These are phyloP conservation scores for Cryptus viduatorius DNA, from an alignment of 2,888 invertebrate genomes.

Conservation along the genomic window DNA sequence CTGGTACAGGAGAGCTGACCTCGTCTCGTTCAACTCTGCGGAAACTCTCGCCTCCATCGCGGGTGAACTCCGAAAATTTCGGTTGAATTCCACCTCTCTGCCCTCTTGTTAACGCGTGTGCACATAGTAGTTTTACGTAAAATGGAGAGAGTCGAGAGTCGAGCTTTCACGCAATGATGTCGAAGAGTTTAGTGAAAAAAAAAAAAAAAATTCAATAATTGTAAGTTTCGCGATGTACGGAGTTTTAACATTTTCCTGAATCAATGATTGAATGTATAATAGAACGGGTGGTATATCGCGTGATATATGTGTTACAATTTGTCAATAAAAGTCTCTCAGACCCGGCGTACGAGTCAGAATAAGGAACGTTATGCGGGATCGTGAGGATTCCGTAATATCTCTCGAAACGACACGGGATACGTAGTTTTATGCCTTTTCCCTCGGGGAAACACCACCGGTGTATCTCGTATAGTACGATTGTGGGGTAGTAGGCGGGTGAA, in stretches of 20 bases:
- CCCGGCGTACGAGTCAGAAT: slow-evolving; percentile 47
- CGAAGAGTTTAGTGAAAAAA: background rate
- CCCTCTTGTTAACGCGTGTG: background rate
- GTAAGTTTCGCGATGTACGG: background rate
- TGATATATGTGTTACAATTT: slow-evolving; percentile 47
- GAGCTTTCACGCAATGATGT: background rate
- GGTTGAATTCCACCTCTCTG: slow-evolving; percentile 29
- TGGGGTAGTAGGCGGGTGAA: slow-evolving; percentile 36
- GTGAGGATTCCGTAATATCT: slow-evolving; percentile 68
- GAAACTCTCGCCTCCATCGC: slow-evolving; percentile 17
- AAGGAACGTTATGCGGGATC: slow-evolving; percentile 62
- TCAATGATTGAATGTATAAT: slow-evolving; percentile 10
- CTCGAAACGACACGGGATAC: slow-evolving; percentile 54
- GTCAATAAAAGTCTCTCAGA: slow-evolving; percentile 53
- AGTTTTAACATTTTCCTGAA: slow-evolving; percentile 19
- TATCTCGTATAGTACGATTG: slow-evolving; percentile 63
- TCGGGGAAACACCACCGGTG: slow-evolving; percentile 50
- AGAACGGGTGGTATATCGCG: slow-evolving; percentile 33
- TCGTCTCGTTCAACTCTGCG: slow-evolving; percentile 15
- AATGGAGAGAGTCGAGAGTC: background rate
- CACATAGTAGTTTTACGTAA: slow-evolving; percentile 1
- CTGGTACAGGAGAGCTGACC: background rate
- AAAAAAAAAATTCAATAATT: slow-evolving; percentile 7
- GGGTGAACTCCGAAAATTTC: slow-evolving; percentile 44
- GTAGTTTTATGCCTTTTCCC: slow-evolving; percentile 65